phyloP scores from a whole-genome alignment of 2,113 vertebrate genomes.

The Spea bombifrons region DNA sequence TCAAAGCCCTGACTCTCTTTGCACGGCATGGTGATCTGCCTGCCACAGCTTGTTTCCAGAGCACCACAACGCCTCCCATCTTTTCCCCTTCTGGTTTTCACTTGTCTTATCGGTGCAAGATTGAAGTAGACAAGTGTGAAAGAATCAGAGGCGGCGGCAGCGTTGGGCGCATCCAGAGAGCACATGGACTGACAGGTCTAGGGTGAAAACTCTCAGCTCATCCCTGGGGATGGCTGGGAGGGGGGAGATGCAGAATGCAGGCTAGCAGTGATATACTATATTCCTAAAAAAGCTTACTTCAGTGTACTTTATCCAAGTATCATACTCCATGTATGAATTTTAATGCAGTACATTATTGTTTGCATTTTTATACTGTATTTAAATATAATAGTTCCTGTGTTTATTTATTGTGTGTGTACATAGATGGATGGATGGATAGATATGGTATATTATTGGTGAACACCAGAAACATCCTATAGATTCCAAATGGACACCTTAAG shows the following conservation, averaged over 20 bases:
- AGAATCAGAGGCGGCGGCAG: slow-evolving; percentile 59
- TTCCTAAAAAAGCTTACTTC: too few relatives aligned
- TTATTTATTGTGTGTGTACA: too few relatives aligned
- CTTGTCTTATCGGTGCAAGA: slow-evolving; percentile 52
- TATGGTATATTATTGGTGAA: too few relatives aligned
- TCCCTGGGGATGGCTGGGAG: slow-evolving; percentile 39
- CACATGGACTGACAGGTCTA: slow-evolving; percentile 57
- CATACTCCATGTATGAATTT: too few relatives aligned
- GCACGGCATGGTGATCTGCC: neutral
- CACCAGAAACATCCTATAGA: too few relatives aligned
- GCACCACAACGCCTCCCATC: slow-evolving; percentile 44
- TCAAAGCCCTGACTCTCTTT: neutral
- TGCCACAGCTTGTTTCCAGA: slow-evolving; percentile 21
- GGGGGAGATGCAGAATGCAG: slow-evolving; percentile 14
- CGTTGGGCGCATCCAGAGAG: slow-evolving; percentile 57
- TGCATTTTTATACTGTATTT: too few relatives aligned
- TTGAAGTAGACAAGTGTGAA: slow-evolving; percentile 66
- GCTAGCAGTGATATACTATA: neutral
- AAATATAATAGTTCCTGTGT: too few relatives aligned
- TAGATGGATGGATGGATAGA: too few relatives aligned
- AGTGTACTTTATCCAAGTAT: too few relatives aligned
- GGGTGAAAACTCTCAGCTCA: slow-evolving; percentile 49
- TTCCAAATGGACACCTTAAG: too few relatives aligned
- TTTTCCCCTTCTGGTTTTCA: slow-evolving; percentile 51
- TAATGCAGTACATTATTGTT: too few relatives aligned